Evolutionary conservation across 2,113 vertebrate species (phyloP).

Genomic region (Trematomus loennbergii): DNA sequence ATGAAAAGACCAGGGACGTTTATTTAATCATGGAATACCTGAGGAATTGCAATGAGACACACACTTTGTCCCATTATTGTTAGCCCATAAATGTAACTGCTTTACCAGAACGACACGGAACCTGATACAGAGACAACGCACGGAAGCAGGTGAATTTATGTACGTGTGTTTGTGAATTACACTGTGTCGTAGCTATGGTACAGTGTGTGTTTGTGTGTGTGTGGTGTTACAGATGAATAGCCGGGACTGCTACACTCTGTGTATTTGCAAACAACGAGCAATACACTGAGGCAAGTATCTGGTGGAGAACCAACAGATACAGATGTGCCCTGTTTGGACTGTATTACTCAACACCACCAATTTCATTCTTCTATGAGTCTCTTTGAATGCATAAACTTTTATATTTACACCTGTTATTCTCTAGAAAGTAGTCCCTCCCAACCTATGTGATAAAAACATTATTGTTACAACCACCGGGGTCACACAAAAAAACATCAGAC

Average conservation of each 20-base stretch:
- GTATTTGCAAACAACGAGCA: slow-evolving; percentile 52
- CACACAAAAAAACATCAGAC: slow-evolving; percentile 30
- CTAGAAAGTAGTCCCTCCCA: not conserved
- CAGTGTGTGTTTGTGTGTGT: slow-evolving; percentile 38
- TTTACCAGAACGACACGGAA: slow-evolving; percentile 70
- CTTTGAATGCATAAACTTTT: slow-evolving; percentile 5
- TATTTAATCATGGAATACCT: slow-evolving; percentile 90
- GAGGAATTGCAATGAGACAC: slow-evolving; percentile 80
- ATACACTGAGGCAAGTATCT: slow-evolving; percentile 35
- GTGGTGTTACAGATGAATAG: slow-evolving; percentile 55
- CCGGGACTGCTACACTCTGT: slow-evolving; percentile 52
- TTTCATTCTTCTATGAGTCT: not conserved
- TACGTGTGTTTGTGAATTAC: slow-evolving; percentile 62
- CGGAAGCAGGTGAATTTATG: slow-evolving; percentile 77
- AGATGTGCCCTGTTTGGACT: slow-evolving; percentile 20
- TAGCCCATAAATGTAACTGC: slow-evolving; percentile 80
- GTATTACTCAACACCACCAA: slow-evolving; percentile 7
- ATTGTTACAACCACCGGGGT: slow-evolving; percentile 11
- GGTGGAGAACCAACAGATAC: slow-evolving; percentile 30
- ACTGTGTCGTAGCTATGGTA: slow-evolving; percentile 34
- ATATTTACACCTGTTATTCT: slow-evolving; percentile 20
- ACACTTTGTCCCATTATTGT: slow-evolving; percentile 82
- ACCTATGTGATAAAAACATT: slow-evolving; percentile 37
- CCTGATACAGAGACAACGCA: slow-evolving; percentile 66
- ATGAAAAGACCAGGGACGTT: slow-evolving; percentile 90